phyloP scores from a whole-genome alignment of 2,888 invertebrate genomes.

The Iselma pallidipennis region DNA sequence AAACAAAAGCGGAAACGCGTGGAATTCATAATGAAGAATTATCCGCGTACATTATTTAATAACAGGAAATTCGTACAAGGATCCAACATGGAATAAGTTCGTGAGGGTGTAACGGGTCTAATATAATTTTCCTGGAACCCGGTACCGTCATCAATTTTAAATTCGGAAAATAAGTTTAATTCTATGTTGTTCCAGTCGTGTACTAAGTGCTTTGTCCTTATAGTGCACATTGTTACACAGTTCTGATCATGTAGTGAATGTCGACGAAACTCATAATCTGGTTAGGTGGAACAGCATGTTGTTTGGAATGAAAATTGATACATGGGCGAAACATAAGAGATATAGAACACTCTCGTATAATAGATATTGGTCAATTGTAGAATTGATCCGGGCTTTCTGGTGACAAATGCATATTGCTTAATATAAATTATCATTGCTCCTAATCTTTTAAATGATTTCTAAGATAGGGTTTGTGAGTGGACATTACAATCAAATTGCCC shows the following conservation, averaged over 20 bases:
- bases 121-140: slow-evolving; percentile 11
- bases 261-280: not conserved
- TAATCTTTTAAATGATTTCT: not conserved
- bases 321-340: not conserved
- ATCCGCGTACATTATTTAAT: slow-evolving; percentile 32
- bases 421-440: too few relatives aligned
- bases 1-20: slow-evolving; percentile 26
- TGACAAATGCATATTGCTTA: too few relatives aligned
- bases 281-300: not conserved
- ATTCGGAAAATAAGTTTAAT: slow-evolving; percentile 14
- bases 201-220: slow-evolving; percentile 1
- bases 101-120: slow-evolving; percentile 13
- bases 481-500: not conserved
- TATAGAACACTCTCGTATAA: not conserved
- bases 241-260: slow-evolving; percentile 6
- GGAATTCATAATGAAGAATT: slow-evolving; percentile 36
- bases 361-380: not conserved
- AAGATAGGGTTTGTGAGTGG: not conserved
- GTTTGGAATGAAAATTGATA: not conserved
- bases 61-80: slow-evolving; percentile 20
- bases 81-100: slow-evolving; percentile 15
- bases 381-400: too few relatives aligned
- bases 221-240: not conserved
- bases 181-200: slow-evolving; percentile 4
- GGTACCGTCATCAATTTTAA: slow-evolving; percentile 13